phyloP scores from a whole-genome alignment of 1,140 invertebrate species.

The Sinonovacula constricta region DNA sequence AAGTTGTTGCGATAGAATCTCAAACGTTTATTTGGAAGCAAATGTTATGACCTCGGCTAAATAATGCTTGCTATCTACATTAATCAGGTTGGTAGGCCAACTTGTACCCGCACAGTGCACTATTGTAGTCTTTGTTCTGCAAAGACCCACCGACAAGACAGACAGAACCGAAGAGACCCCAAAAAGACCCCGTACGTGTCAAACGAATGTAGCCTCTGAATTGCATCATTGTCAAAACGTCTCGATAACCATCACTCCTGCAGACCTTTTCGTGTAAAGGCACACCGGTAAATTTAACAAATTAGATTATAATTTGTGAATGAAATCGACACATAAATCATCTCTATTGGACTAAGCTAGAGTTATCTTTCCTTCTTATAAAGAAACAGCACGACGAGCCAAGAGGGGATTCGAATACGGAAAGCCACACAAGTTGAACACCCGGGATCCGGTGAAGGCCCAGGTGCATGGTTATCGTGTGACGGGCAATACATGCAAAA shows the following conservation, averaged over 20 bases:
- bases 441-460: background rate
- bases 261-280: background rate
- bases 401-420: background rate
- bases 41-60: constrained; percentile 26
- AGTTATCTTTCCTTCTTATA: background rate
- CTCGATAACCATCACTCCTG: background rate
- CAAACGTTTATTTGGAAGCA: constrained; percentile 1
- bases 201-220: constrained; percentile 3
- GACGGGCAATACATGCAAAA: background rate
- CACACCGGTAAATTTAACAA: constrained; percentile 2
- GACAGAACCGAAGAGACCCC: background rate
- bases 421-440: constrained; percentile 29
- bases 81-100: too few relatives aligned
- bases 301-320: constrained; percentile 44
- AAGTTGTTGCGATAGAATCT: too few relatives aligned
- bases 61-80: background rate
- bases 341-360: background rate
- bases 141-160: too few relatives aligned
- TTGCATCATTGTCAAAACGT: constrained; percentile 33
- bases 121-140: too few relatives aligned
- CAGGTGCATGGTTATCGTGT: constrained; percentile 20
- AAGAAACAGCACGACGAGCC: too few relatives aligned
- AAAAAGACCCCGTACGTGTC: constrained; percentile 25
- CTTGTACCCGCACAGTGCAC: too few relatives aligned
- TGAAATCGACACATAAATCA: constrained; percentile 28